These are phyloP conservation scores for Onthophagus sagittarius DNA, from an alignment of 2,888 invertebrate species.

Conservation along the genomic window DNA sequence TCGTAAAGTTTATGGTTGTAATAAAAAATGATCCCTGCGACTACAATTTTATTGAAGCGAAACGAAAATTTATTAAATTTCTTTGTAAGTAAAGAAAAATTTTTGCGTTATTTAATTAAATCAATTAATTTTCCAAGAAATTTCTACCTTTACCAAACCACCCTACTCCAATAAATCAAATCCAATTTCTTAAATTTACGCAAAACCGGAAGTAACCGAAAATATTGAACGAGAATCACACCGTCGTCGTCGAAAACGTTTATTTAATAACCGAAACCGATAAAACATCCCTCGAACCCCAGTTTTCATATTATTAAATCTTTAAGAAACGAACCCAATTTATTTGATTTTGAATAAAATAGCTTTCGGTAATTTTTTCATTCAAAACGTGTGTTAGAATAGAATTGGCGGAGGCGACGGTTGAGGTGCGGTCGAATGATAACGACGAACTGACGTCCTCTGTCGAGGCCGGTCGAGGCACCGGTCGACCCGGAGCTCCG, in stretches of 20 bases:
- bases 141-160: not conserved
- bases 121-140: not conserved
- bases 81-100: no score
- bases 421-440: constrained; percentile 36
- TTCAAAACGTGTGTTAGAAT: not conserved
- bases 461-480: constrained; percentile 32
- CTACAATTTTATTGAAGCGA: not conserved
- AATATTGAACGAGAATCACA: no score
- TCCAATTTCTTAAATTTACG: not conserved
- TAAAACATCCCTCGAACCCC: not conserved
- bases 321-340: not conserved
- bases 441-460: constrained; percentile 40
- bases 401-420: constrained; percentile 18
- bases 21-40: not conserved
- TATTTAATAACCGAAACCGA: not conserved
- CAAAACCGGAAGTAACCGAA: not conserved
- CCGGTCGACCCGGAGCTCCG: constrained; percentile 42
- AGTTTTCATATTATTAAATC: not conserved
- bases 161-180: not conserved
- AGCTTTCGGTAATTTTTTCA: not conserved
- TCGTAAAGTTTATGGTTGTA: not conserved
- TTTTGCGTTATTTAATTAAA: not conserved
- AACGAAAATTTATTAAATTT: not conserved
- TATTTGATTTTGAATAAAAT: no score
- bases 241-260: not conserved